Base-by-base conservation (phyloP, 2,888 invertebrate species). In the Catonia carolina region DNA sequence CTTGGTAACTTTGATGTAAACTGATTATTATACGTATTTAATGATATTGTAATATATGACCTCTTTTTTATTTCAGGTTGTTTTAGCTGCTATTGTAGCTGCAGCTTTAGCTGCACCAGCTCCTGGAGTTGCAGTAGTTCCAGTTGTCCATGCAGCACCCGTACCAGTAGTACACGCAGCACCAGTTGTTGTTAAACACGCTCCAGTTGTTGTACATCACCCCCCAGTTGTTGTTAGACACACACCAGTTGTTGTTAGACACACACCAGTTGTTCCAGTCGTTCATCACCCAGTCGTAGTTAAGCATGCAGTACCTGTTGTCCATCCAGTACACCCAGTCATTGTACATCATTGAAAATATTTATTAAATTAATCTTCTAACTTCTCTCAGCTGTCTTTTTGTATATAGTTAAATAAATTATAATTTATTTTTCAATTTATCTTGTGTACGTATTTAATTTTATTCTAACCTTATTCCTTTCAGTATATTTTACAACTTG, bases 21-120 rank as follows among this genome's bases (percentile, higher is more conserved):
- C n/a, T n/a, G n/a, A n/a, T n/a, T n/a, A n/a, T n/a, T n/a, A n/a
- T n/a, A n/a, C n/a, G n/a, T n/a, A n/a, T n/a, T n/a, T n/a, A n/a
- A n/a, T n/a, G n/a, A n/a, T n/a, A n/a, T n/a, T n/a, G n/a, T n/a
- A n/a, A n/a, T n/a, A n/a, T n/a, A n/a, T n/a, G n/a, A n/a, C n/a
- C n/a, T n/a, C n/a, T n/a, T n/a, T n/a, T 27, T 8, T 27, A 6
- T 27, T 27, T 27, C 27, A 27, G 80, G 68, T 79, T 63, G 73
- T 73, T 53, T 73, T 79, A 69, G 71, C 73, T 67, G 75, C 77
- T 61, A 60, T 78, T 68, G 64, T 78, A 69, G 78, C 77, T 61
- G 75, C 73, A 70, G 77, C 67, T 55, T 61, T 60, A 58, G 68
- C 71, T 60, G 67, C 66, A 71, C 75, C 75, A 53, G 76, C 76